phyloP scores from a whole-genome alignment of 2,888 invertebrate genomes.

The Drosophila pegasa region DNA sequence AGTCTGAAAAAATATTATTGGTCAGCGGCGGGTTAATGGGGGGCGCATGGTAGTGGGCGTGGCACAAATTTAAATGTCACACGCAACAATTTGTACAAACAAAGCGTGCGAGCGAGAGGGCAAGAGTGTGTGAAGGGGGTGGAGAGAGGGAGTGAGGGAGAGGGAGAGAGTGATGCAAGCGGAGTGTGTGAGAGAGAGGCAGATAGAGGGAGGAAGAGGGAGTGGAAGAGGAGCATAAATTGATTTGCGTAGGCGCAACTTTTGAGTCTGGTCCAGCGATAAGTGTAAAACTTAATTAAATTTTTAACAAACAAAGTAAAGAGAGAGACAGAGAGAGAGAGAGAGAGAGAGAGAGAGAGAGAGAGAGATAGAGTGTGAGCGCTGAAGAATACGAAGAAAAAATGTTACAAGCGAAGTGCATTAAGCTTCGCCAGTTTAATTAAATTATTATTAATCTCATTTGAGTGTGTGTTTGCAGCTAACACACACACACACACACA shows the following conservation, averaged over 20 bases:
- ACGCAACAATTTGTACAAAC: slow-evolving; percentile 31
- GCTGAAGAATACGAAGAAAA: slow-evolving; percentile 18
- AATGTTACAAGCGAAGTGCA: slow-evolving; percentile 71
- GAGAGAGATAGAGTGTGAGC: slow-evolving; percentile 4
- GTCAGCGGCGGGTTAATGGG: slow-evolving; percentile 40
- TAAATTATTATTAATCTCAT: slow-evolving; percentile 81
- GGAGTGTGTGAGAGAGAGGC: background rate
- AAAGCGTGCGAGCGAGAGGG: background rate
- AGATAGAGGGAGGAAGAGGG: background rate
- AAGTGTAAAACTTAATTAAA: slow-evolving; percentile 75
- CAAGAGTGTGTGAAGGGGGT: background rate
- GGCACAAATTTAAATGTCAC: slow-evolving; percentile 51
- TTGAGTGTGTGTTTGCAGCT: slow-evolving; percentile 34
- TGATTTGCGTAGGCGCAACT: slow-evolving; percentile 16
- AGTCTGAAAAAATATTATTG: slow-evolving; percentile 27
- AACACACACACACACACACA: slow-evolving; percentile 15
- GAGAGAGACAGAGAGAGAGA: background rate
- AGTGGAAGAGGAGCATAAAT: background rate
- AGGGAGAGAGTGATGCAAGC: no score
- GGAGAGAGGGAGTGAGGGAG: background rate
- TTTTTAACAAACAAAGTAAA: slow-evolving; percentile 44
- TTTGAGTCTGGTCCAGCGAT: slow-evolving; percentile 40
- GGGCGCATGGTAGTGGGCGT: slow-evolving; percentile 38
- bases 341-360: background rate
- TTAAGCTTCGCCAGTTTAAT: slow-evolving; percentile 74